Evolutionary conservation across 1,140 invertebrate genomes (phyloP), one percentile per base, ranked within the genome.

Genomic region (Aphelenchoides besseyi): DNA sequence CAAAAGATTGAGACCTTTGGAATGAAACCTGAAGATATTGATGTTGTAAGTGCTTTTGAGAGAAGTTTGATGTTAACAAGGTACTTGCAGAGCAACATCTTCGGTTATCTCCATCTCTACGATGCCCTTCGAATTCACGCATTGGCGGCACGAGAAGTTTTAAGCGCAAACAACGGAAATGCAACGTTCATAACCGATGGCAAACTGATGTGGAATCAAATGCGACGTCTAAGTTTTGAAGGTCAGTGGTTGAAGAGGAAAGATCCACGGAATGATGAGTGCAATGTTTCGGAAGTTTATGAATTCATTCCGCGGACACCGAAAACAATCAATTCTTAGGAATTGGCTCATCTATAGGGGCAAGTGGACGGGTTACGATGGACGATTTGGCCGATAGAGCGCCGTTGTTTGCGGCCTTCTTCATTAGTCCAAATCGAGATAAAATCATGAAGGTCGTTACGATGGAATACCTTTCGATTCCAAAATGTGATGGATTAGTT

Each of bases 361-460:
- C 53, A 8, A 73, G 71, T 8, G 82, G 82, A 23, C 69, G 67
- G 2, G 81, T 83, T 3, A 35, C 74, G 18, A 80, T 83, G 75
- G 82, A 83, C 68, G 81, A 83, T 36, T 72, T 81, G 59, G 82
- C 82, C 41, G 81, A 83, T 48, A 52, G 81, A 41, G 79, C 79
- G 12, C 75, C 77, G 1, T 41, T 74, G 29, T 81, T 76, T 63
- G 80, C 80, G 30, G 81, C 82, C n/a, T 83, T 83, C 59, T 83
- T 63, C 62, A 76, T 83, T 35, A 64, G 80, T 23, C 82, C 81
- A n/a, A 81, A 80, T 61, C 71, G 79, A n/a, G 81, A 84, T 35
- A 79, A 84, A 48, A 75, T 83, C 3, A 71, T 83, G 62, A 83
- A 83, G 71, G 82, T 83, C 70, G 81, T 83, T 0, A 67, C 73